Conservation (phyloP, 2,797 vertebrate species). For the Rhinella marina region DNA sequence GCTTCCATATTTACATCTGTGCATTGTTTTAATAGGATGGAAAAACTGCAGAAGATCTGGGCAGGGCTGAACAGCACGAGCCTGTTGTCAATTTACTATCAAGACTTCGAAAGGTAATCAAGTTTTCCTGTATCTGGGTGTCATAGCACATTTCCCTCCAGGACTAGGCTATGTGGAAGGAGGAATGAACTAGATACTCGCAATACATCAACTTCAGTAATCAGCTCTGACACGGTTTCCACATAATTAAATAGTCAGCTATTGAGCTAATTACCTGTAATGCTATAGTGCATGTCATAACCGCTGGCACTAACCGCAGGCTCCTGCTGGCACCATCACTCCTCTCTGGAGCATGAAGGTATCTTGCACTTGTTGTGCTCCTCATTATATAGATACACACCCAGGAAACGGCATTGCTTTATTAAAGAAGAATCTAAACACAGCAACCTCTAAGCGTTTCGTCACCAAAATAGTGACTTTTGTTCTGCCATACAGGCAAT, state of each 20-base stretch:
- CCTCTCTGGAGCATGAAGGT: background rate
- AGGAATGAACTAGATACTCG: background rate
- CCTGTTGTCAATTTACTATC: conserved; percentile 83
- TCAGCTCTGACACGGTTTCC: no score
- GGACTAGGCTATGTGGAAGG: background rate
- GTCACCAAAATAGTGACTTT: background rate
- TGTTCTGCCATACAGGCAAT: background rate
- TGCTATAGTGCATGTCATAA: no score
- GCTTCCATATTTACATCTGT: background rate
- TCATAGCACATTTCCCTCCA: background rate
- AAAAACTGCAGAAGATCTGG: conserved; percentile 92
- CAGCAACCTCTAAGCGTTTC: no score
- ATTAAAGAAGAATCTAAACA: no score
- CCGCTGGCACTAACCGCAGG: background rate
- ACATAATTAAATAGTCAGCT: no score
- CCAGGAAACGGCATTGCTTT: no score
- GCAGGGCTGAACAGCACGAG: conserved; percentile 87
- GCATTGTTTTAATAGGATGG: conserved; percentile 83
- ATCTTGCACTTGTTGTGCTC: no score
- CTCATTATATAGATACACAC: no score
- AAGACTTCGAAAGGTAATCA: conserved; percentile 89
- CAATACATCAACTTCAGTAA: background rate
- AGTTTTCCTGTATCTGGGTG: background rate
- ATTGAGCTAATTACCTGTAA: no score
- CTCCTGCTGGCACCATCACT: background rate